These are phyloP conservation scores for Propithecus deckenii DNA, from an alignment of 2,797 vertebrate species.

Conservation along the genomic window DNA sequence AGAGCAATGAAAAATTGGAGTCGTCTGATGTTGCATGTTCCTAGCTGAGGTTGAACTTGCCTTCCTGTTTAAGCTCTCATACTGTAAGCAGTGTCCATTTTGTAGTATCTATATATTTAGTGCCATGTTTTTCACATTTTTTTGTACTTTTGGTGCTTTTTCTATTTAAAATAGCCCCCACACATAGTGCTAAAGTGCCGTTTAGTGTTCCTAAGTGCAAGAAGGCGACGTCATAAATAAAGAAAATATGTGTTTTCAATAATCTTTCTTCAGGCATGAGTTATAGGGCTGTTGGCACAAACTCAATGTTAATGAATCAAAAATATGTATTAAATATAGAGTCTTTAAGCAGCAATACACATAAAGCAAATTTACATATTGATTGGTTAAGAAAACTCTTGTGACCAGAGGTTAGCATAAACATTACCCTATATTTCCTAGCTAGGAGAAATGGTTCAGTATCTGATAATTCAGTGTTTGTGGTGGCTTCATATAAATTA, in stretches of 20 bases:
- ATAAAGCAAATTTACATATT: neutral
- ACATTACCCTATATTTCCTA: neutral
- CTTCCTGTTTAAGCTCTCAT: neutral
- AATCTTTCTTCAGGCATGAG: neutral
- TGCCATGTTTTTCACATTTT: neutral
- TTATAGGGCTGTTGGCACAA: neutral
- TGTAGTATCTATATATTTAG: neutral
- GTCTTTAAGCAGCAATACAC: neutral
- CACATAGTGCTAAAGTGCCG: neutral
- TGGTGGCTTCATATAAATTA: neutral
- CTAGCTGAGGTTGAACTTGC: neutral
- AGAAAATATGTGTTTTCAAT: neutral
- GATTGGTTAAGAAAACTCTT: neutral
- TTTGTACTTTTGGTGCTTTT: neutral
- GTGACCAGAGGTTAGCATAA: neutral
- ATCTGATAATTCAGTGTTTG: neutral
- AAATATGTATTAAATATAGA: neutral
- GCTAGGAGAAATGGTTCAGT: neutral
- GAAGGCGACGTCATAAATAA: neutral
- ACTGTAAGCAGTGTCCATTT: neutral
- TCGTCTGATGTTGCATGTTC: neutral
- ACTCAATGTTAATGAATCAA: neutral
- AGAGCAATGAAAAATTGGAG: neutral
- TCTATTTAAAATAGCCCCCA: neutral
- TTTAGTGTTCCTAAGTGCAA: neutral